Evolutionary conservation across 2,888 invertebrate species (phyloP).

Genomic region (Odontocerum albicorne): DNA sequence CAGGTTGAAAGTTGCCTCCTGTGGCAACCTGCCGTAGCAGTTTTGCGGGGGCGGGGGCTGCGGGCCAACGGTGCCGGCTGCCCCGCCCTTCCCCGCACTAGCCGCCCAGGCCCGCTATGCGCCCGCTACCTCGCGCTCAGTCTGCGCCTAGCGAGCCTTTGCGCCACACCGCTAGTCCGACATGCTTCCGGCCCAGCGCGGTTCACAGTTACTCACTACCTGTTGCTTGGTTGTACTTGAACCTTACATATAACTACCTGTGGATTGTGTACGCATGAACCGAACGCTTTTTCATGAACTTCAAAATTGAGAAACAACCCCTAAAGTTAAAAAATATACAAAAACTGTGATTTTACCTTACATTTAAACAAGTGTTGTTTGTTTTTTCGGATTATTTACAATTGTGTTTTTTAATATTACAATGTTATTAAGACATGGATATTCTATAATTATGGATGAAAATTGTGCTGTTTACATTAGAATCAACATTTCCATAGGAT

Average conservation of each 20-base stretch:
- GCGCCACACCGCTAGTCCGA: slow-evolving; percentile 42
- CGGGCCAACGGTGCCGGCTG: slow-evolving; percentile 27
- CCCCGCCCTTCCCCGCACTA: no score
- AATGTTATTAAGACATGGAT: slow-evolving; percentile 24
- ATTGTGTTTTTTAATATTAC: slow-evolving; percentile 8
- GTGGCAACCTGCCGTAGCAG: slow-evolving; percentile 44
- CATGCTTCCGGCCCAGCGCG: slow-evolving; percentile 16
- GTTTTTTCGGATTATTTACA: neutral
- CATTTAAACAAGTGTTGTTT: slow-evolving; percentile 1
- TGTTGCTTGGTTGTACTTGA: no score
- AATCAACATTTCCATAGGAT: slow-evolving; percentile 16
- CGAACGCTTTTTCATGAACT: no score
- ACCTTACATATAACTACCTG: slow-evolving; percentile 6
- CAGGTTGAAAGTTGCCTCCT: slow-evolving; percentile 43
- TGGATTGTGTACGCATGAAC: slow-evolving; percentile 1
- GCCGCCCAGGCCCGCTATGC: slow-evolving; percentile 47
- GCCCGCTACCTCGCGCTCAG: slow-evolving; percentile 41
- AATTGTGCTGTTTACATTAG: slow-evolving; percentile 3
- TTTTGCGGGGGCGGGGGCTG: slow-evolving; percentile 29
- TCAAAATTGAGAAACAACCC: neutral
- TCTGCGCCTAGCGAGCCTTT: slow-evolving; percentile 52
- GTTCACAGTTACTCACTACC: neutral
- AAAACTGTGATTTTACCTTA: slow-evolving; percentile 8
- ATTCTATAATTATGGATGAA: slow-evolving; percentile 18
- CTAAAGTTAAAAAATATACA: neutral